A percentile compares a stretch with the other conserved stretches of the same genome.
Evolutionary conservation across 2,797 vertebrate species (phyloP).

Genomic region (Acanthurus lineatus): DNA sequence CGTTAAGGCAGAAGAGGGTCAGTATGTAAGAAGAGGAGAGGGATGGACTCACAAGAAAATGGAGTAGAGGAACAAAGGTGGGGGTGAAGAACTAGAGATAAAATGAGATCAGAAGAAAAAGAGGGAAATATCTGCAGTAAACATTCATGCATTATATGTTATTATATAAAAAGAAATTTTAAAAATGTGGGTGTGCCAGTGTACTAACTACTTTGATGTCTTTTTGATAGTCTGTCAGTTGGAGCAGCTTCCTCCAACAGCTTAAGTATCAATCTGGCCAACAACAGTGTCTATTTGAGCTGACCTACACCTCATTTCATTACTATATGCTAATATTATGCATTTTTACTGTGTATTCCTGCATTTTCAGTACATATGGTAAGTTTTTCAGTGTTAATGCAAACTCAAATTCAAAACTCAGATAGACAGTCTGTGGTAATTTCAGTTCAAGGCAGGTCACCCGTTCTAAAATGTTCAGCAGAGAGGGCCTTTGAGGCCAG

Average conservation of each 20-base stretch:
- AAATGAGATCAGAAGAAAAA: slow-evolving; percentile 17
- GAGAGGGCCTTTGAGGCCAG: background rate
- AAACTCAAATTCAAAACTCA: background rate
- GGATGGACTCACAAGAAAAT: background rate
- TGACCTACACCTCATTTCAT: background rate
- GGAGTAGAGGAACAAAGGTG: background rate
- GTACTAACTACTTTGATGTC: background rate
- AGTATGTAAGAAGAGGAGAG: slow-evolving; percentile 12
- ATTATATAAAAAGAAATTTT: background rate
- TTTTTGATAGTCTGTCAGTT: background rate
- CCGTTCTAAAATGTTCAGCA: background rate
- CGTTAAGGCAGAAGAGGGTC: background rate
- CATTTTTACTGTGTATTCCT: background rate
- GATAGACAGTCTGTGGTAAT: background rate
- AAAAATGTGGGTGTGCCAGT: background rate
- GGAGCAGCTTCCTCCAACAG: background rate
- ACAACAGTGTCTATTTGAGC: background rate
- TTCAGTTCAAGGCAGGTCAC: background rate
- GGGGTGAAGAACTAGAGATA: background rate
- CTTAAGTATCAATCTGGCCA: background rate
- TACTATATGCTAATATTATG: background rate
- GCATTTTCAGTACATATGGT: background rate
- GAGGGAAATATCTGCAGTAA: background rate
- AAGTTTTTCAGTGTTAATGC: background rate
- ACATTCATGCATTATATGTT: background rate